Evolutionary conservation across 2,113 vertebrate genomes (phyloP), one percentile per base, ranked within the genome.

Genomic region (Hemicordylus capensis): DNA sequence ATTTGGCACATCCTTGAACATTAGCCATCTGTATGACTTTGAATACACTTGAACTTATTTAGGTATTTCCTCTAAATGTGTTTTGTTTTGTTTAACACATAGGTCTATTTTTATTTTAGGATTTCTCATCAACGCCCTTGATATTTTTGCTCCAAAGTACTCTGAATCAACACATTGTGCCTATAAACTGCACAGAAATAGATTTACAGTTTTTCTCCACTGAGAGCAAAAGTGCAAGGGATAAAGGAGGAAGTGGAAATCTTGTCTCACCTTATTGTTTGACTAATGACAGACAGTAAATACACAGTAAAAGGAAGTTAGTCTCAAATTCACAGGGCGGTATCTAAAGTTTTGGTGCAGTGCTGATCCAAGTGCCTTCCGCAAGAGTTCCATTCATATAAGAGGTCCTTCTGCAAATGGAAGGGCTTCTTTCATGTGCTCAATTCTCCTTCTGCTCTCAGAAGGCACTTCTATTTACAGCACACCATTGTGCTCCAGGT

Each of bases 241-340:
- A 79, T 10, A 61, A n/a, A 4, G 11, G 78, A 37, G 56, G 85
- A 85, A 89, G 87, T 0, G 14, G 46, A 76, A 39, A 89, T 76
- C 46, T 19, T 73, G 34, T n/a, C 39, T 31, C 84, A 67, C 67
- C 44, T 77, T 51, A 51, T 83, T 86, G 81, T 77, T 61, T 66
- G 37, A 80, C 42, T 69, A 92, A 28, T 69, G 87, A 83, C 63
- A 89, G 56, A 76, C 83, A 76, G 15, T 67, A 85, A 91, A 82
- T n/a, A 86, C 70, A 63, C 3, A 83, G n/a, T n/a, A n/a, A 48
- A 79, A 74, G 3, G 64, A 89, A 28, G 1, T 58, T 2, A 61
- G 59, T 81, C 48, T 77, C 84, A 81, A 89, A 83, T 78, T 69
- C 34, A 24, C n/a, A n/a, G n/a, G n/a, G n/a, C n/a, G n/a, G n/a